A percentile compares a stretch with the other conserved stretches of the same genome.
These are phyloP conservation scores for Pipra filicauda DNA, from an alignment of 2,113 vertebrate species.

Conservation along the genomic window DNA sequence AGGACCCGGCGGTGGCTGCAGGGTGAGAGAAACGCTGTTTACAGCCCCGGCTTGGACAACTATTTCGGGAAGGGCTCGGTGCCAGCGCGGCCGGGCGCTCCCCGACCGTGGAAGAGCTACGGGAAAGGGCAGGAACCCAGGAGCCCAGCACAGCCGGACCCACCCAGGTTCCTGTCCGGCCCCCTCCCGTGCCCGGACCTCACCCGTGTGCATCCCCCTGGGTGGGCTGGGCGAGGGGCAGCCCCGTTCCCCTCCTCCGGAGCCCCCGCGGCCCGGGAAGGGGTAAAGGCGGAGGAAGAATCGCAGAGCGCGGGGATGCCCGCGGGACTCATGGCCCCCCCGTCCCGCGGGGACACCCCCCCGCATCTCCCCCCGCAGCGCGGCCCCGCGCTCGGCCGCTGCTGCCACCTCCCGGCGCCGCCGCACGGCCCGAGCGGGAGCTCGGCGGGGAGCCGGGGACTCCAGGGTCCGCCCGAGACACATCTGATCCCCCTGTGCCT, in stretches of 20 bases:
- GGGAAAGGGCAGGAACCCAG: not conserved
- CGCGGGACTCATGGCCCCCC: not conserved
- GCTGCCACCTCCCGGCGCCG: slow-evolving; percentile 47
- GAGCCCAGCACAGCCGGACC: not conserved
- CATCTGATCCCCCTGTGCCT: too few relatives aligned
- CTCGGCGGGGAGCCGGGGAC: not conserved
- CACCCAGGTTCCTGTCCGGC: not conserved
- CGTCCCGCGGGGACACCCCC: not conserved
- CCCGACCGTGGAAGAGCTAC: not conserved
- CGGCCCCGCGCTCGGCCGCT: not conserved
- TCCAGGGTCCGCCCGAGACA: fast-evolving
- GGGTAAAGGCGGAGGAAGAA: not conserved
- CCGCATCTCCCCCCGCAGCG: not conserved
- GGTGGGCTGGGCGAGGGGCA: not conserved
- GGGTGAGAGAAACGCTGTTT: not conserved
- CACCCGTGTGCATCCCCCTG: not conserved
- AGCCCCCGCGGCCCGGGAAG: not conserved
- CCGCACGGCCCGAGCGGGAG: not conserved
- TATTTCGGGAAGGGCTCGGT: not conserved
- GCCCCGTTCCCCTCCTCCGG: not conserved
- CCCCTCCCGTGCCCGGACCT: not conserved
- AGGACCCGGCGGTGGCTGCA: not conserved
- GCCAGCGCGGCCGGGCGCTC: not conserved
- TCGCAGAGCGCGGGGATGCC: not conserved
- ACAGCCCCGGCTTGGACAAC: not conserved